A percentile compares a stretch with the other conserved stretches of the same genome.
These are phyloP conservation scores for Montipora efflorescens DNA, from an alignment of 64 coral and sea anemone genomes.

Conservation along the genomic window DNA sequence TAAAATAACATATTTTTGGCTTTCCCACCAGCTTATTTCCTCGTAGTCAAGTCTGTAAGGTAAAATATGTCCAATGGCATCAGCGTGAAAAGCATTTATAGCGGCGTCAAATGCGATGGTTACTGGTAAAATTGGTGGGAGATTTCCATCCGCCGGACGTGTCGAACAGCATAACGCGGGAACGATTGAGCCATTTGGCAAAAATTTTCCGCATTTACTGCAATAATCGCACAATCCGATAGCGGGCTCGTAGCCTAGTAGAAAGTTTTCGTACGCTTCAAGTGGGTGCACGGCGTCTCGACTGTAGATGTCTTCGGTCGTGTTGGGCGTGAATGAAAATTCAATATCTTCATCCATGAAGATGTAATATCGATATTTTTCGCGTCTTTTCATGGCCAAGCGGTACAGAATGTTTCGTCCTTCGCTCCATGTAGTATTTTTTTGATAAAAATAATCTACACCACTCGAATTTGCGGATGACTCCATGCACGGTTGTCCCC, in stretches of 20 bases:
- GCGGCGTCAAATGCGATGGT: constrained; percentile 90
- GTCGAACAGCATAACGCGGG: constrained; percentile 72
- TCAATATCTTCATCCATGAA: constrained; percentile 92
- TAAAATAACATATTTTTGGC: constrained; percentile 94
- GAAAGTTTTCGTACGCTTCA: constrained; percentile 85
- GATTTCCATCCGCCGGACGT: constrained; percentile 17
- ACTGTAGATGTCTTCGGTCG: constrained; percentile 23
- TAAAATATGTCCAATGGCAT: constrained; percentile 69
- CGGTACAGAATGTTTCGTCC: constrained; percentile 83
- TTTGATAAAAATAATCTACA: constrained; percentile 65
- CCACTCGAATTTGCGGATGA: constrained; percentile 26
- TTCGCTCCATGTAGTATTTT: constrained; percentile 76
- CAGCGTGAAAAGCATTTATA: constrained; percentile 81
- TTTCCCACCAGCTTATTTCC: constrained; percentile 90
- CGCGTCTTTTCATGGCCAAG: constrained; percentile 33
- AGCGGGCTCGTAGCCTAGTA: constrained; percentile 70
- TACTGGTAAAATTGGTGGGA: constrained; percentile 77
- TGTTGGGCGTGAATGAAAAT: constrained; percentile 73
- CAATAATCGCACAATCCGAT: constrained; percentile 83
- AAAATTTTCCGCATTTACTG: constrained; percentile 78
- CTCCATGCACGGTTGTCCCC: constrained; percentile 62
- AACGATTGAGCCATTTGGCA: constrained; percentile 60
- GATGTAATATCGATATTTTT: constrained; percentile 73
- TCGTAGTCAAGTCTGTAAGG: constrained; percentile 89
- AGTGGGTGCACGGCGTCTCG: constrained; percentile 19